These are phyloP conservation scores for Bombus confusus DNA, from an alignment of 1,140 invertebrate genomes.

Conservation along the genomic window DNA sequence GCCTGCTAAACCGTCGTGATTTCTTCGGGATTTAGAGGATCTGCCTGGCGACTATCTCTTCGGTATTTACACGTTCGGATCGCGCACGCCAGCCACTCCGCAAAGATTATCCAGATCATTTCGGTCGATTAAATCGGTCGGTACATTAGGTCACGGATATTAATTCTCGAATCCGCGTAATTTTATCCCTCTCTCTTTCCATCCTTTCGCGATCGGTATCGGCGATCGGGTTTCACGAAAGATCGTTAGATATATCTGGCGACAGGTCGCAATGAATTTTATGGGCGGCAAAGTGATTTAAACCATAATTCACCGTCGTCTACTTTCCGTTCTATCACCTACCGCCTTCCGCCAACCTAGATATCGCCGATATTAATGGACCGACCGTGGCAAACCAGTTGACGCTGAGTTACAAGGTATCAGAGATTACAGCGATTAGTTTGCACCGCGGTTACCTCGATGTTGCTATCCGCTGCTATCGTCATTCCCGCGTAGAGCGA, in stretches of 20 bases:
- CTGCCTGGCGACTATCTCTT: neutral
- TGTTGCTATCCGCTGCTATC: neutral
- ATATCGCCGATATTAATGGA: constrained; percentile 62
- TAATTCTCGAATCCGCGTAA: neutral
- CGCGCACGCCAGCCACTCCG: too few species aligned
- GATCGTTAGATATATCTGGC: neutral
- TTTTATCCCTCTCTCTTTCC: neutral
- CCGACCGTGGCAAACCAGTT: constrained; percentile 30
- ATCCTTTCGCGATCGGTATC: too few species aligned
- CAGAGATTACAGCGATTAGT: constrained; percentile 45
- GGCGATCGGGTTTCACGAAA: neutral
- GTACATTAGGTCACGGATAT: neutral
- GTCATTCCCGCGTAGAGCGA: neutral
- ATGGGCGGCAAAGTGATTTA: neutral
- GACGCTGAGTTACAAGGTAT: constrained; percentile 31
- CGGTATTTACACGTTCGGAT: neutral
- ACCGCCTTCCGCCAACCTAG: constrained; percentile 45
- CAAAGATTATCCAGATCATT: neutral
- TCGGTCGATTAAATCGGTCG: neutral
- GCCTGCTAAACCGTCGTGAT: constrained; percentile 18
- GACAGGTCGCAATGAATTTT: constrained; percentile 18
- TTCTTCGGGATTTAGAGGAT: constrained; percentile 42
- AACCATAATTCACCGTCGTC: constrained; percentile 22
- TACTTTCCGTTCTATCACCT: constrained; percentile 31
- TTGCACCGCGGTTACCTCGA: neutral